Evolutionary conservation across 1,140 invertebrate genomes (phyloP), one percentile per base, ranked within the genome.

Genomic region (Acyrthosiphon pisum): DNA sequence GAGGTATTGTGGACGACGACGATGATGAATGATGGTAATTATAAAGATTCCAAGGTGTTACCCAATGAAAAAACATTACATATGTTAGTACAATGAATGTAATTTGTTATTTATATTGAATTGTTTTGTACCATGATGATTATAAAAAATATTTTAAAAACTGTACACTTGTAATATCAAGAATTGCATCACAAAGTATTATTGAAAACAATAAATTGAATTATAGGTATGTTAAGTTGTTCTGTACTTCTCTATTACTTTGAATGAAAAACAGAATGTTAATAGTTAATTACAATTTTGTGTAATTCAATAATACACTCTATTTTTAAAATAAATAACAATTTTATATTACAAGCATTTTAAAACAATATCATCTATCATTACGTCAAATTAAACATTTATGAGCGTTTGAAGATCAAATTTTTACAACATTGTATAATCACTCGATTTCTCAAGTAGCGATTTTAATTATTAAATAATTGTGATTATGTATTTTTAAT

Each of bases 1-100:
- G 46, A 93, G 81, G 48, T 53, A 86, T 93, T 56, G 35, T 56
- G 18, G 81, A 93, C 6, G 76, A 92, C 14, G 18, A 91, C 35
- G 9, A 83, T 37, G 83, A 44, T 26, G 41, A 50, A 23, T 88
- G 18, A 88, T 88, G 6, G n/a, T 53, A 23, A 53, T 23, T 35
- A n/a, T n/a, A 76, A n/a, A n/a, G 18, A 0, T 88, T 35, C 50
- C 6, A 35, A 76, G 14, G 18, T n/a, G 60, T 76, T 76, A 76
- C 60, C 6, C 3, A 1, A 76, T 76, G 11, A n/a, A 76, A 76
- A 76, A n/a, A 23, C 20, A 53, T 7, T 30, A 60, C 11, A 4
- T 35, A 76, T 35, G 6, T 20, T n/a, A 18, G n/a, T n/a, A 76
- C 14, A 6, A 90, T 41, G 53, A 20, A 0, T 37, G n/a, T 90